These are phyloP conservation scores for Ichneumoninae sp. DNA, from an alignment of 2,888 invertebrate species.

Conservation along the genomic window DNA sequence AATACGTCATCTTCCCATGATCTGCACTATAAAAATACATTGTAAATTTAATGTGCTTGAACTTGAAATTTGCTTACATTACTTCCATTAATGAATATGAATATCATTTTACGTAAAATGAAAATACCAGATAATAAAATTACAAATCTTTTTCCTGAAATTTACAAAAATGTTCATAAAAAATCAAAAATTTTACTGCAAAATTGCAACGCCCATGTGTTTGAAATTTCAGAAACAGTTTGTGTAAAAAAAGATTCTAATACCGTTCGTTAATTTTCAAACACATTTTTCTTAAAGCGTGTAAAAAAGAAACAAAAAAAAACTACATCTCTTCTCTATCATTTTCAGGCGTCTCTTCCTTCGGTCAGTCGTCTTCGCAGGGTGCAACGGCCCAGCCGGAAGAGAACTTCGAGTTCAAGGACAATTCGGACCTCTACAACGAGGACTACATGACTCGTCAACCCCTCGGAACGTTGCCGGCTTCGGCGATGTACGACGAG, in stretches of 20 bases:
- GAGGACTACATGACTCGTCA: constrained; percentile 85
- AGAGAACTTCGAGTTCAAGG: constrained; percentile 92
- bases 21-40: background rate
- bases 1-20: background rate
- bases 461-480: constrained; percentile 83
- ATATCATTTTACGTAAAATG: too few relatives aligned
- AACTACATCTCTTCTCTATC: background rate
- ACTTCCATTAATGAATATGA: too few relatives aligned
- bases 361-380: constrained; percentile 84
- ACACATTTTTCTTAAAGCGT: too few relatives aligned
- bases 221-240: too few relatives aligned
- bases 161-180: too few relatives aligned
- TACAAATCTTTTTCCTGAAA: too few relatives aligned
- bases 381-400: constrained; percentile 82
- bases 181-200: too few relatives aligned
- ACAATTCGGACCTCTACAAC: constrained; percentile 86
- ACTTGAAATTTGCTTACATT: too few relatives aligned
- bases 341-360: constrained; percentile 83
- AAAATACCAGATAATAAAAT: too few relatives aligned
- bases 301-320: background rate
- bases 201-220: too few relatives aligned
- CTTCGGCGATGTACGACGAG: constrained; percentile 82
- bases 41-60: background rate
- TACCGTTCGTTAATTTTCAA: too few relatives aligned
- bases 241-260: too few relatives aligned